Conservation (phyloP, 2,888 invertebrate genomes). For the Lithophane socia region DNA sequence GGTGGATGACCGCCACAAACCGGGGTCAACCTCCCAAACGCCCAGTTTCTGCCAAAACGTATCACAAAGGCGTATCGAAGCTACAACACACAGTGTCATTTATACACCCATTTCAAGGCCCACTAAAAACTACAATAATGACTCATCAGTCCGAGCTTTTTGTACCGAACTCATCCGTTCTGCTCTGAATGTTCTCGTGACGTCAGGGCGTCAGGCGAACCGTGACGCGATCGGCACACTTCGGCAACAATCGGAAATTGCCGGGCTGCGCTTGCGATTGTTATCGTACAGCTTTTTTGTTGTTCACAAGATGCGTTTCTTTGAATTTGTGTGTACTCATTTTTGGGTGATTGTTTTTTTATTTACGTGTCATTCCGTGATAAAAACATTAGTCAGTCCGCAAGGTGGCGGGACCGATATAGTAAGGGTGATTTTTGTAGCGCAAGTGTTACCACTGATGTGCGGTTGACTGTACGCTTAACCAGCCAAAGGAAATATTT, state of each 20-base stretch:
- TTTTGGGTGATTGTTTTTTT: conserved; percentile 2
- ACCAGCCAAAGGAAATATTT: too few relatives aligned
- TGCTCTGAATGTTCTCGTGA: conserved; percentile 64
- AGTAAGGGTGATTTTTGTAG: neutral
- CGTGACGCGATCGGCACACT: conserved; percentile 63
- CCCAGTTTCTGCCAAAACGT: conserved; percentile 21
- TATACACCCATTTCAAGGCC: conserved; percentile 37
- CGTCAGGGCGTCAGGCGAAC: conserved; percentile 61
- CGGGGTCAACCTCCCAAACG: conserved; percentile 22
- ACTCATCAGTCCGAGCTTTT: conserved; percentile 45
- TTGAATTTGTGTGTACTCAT: conserved; percentile 27
- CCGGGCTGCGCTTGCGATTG: conserved; percentile 54
- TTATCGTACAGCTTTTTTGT: conserved; percentile 34
- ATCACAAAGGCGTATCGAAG: conserved; percentile 43
- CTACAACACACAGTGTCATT: conserved; percentile 24
- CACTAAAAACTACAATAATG: conserved; percentile 46
- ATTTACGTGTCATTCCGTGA: neutral
- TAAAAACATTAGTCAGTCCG: neutral
- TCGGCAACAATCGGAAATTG: conserved; percentile 60
- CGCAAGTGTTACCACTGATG: too few relatives aligned
- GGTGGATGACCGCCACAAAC: conserved; percentile 18
- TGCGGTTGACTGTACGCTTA: too few relatives aligned
- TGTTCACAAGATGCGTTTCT: conserved; percentile 39
- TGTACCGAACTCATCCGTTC: conserved; percentile 55
- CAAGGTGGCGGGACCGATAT: neutral